Percentiles rank a stretch among this genome's conserved stretches.
These are phyloP conservation scores for Lycocerus yunnanus DNA, from an alignment of 2,888 invertebrate species.

Conservation along the genomic window DNA sequence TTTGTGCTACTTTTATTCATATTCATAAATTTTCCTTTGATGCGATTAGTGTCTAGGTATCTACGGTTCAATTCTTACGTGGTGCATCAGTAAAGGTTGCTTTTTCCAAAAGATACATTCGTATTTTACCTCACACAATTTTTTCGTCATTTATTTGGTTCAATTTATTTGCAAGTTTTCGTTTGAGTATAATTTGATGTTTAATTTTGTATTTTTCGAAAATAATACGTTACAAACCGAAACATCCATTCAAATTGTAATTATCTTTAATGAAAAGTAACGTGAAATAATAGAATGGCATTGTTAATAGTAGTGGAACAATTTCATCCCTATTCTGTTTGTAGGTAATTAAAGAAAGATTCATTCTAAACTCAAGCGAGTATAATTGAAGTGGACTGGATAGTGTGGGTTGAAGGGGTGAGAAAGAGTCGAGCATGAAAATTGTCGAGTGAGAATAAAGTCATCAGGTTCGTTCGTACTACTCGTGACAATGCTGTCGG, in stretches of 20 bases:
- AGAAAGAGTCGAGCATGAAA: conserved; percentile 14
- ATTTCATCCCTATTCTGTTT: conserved; percentile 34
- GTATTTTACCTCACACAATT: not conserved
- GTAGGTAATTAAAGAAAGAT: conserved; percentile 46
- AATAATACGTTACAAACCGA: not conserved
- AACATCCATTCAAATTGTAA: conserved; percentile 2
- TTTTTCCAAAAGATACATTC: not conserved
- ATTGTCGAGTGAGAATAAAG: conserved; percentile 35
- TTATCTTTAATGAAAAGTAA: conserved; percentile 24
- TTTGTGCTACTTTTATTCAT: not conserved
- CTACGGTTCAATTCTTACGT: not conserved
- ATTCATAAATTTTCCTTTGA: not conserved
- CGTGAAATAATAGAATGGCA: conserved; percentile 13
- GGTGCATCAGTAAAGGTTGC: not conserved
- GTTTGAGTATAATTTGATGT: not conserved
- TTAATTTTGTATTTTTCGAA: not conserved
- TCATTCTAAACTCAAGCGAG: conserved; percentile 43
- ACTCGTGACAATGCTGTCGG: conserved; percentile 18
- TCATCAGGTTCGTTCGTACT: conserved; percentile 29
- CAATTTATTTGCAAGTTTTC: not conserved
- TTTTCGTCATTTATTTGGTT: not conserved
- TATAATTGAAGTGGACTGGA: conserved; percentile 45
- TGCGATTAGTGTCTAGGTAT: not conserved
- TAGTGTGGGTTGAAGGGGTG: not conserved
- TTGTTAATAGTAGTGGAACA: conserved; percentile 27